A percentile compares a stretch with the other conserved stretches of the same genome.
Conservation (phyloP, 2,888 invertebrate genomes). For the Sarcophaga variegata region DNA sequence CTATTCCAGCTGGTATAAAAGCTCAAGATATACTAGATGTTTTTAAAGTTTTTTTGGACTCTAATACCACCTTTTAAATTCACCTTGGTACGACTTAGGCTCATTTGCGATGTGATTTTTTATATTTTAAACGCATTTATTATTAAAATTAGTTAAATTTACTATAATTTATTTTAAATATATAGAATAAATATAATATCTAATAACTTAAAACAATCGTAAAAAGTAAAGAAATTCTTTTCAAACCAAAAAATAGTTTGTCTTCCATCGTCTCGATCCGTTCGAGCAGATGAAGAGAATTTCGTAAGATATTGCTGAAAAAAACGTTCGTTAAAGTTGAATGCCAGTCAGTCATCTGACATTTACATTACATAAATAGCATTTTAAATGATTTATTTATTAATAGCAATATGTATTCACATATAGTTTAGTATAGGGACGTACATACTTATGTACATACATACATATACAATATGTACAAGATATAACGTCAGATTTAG, state of each 20-base stretch:
- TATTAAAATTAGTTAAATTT: slow-evolving; percentile 64
- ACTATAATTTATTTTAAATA: slow-evolving; percentile 61
- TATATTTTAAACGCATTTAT: slow-evolving; percentile 47
- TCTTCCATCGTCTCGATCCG: slow-evolving; percentile 29
- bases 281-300: slow-evolving; percentile 42
- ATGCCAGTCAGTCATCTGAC: slow-evolving; percentile 8
- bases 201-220: slow-evolving; percentile 56
- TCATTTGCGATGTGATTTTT: background rate
- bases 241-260: slow-evolving; percentile 50
- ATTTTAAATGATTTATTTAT: background rate
- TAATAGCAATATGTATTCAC: slow-evolving; percentile 15
- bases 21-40: no score
- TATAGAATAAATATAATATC: slow-evolving; percentile 62
- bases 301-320: slow-evolving; percentile 19
- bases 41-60: no score
- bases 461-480: background rate
- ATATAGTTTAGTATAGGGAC: background rate
- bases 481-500: background rate
- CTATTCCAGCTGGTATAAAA: no score
- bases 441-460: background rate
- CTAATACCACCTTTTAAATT: no score
- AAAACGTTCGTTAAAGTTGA: background rate
- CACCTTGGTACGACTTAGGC: no score
- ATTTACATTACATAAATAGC: background rate
- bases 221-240: slow-evolving; percentile 45